phyloP scores from a whole-genome alignment of 1,140 invertebrate genomes.

The Lysiphlebus fabarum region DNA sequence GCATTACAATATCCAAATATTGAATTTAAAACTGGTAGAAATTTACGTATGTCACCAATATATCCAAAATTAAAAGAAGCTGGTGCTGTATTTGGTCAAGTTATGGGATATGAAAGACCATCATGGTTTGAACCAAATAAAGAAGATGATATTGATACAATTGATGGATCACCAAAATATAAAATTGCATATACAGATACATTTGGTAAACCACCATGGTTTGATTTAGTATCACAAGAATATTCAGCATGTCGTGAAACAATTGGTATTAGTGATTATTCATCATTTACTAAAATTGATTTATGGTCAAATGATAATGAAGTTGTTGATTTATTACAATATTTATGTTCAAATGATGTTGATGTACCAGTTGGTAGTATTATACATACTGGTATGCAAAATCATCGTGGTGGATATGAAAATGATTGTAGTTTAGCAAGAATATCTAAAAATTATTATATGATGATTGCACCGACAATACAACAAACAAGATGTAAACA shows the following conservation, averaged over 20 bases:
- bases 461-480: constrained; percentile 97
- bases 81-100: constrained; percentile 96
- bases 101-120: constrained; percentile 97
- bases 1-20: constrained; percentile 78
- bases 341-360: constrained; percentile 94
- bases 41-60: constrained; percentile 92
- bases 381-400: constrained; percentile 98
- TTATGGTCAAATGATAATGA: constrained; percentile 84
- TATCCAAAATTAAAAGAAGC: constrained; percentile 87
- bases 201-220: constrained; percentile 91
- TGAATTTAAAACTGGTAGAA: constrained; percentile 84
- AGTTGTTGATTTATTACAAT: constrained; percentile 87
- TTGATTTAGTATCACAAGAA: constrained; percentile 82
- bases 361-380: constrained; percentile 92
- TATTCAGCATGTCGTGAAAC: constrained; percentile 92
- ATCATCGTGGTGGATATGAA: constrained; percentile 91
- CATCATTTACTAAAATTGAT: constrained; percentile 97
- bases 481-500: constrained; percentile 92
- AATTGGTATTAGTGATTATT: constrained; percentile 94
- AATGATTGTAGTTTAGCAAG: constrained; percentile 95
- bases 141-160: constrained; percentile 53
- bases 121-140: constrained; percentile 78
- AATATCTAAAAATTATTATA: constrained; percentile 85
- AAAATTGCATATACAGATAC: constrained; percentile 73
- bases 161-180: constrained; percentile 51